Conservation (phyloP, 2,888 invertebrate genomes). For the Drosophila leonis region DNA sequence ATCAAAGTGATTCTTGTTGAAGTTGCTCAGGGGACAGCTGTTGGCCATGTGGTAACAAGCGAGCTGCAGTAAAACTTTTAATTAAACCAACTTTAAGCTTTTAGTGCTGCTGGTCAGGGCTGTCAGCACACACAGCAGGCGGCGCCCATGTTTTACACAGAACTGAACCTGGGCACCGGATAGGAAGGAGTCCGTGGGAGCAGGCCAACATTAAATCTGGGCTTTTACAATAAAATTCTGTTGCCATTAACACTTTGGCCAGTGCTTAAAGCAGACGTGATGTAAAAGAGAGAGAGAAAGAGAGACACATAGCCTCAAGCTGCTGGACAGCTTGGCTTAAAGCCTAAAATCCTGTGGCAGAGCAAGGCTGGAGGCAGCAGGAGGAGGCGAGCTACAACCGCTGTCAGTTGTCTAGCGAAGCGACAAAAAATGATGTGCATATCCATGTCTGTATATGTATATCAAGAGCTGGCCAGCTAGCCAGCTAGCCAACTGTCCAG, state of each 20-base stretch:
- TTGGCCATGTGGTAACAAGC: constrained; percentile 10
- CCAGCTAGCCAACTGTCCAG: not conserved
- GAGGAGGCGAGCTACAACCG: constrained; percentile 36
- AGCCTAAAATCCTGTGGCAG: constrained; percentile 60
- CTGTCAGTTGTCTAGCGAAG: constrained; percentile 67
- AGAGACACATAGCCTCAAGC: constrained; percentile 17
- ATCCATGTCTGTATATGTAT: not conserved
- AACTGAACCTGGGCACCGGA: not conserved
- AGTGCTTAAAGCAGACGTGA: constrained; percentile 27
- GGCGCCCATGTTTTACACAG: constrained; percentile 34
- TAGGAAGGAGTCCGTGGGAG: too few relatives aligned
- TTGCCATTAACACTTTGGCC: constrained; percentile 67
- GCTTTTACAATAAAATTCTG: constrained; percentile 53
- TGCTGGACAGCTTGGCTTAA: constrained; percentile 47
- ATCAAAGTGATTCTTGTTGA: constrained; percentile 21
- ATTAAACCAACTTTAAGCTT: constrained; percentile 76
- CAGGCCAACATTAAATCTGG: constrained; percentile 53
- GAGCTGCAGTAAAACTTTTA: constrained; percentile 58
- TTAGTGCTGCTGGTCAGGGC: constrained; percentile 52
- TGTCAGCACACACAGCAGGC: constrained; percentile 52
- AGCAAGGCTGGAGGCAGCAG: not conserved
- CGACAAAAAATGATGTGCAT: constrained; percentile 68
- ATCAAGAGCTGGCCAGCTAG: constrained; percentile 9
- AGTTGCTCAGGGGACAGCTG: constrained; percentile 21
- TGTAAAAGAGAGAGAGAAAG: not conserved